phyloP scores from a whole-genome alignment of 2,888 invertebrate genomes.

The Eutolmus rufibarbis region DNA sequence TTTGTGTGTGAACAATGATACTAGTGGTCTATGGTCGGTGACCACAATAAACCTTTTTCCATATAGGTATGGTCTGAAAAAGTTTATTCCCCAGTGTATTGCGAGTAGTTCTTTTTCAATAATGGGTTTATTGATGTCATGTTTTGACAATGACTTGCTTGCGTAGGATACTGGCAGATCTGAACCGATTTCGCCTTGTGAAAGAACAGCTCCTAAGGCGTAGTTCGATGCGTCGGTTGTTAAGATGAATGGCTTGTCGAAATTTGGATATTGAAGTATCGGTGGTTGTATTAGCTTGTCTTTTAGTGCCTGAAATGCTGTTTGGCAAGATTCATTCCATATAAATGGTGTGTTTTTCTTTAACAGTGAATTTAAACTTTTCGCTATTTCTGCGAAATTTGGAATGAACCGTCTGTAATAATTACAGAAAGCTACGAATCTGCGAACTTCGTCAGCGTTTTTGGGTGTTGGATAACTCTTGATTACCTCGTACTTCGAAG shows the following conservation, averaged over 20 bases:
- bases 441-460: constrained; percentile 46
- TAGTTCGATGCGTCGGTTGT: constrained; percentile 54
- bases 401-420: constrained; percentile 50
- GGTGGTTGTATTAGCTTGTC: constrained; percentile 33
- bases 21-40: constrained; percentile 53
- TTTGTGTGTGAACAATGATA: constrained; percentile 50
- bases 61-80: constrained; percentile 53
- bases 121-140: constrained; percentile 51
- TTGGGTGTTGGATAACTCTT: constrained; percentile 49
- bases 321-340: constrained; percentile 38
- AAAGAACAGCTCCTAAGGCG: constrained; percentile 52
- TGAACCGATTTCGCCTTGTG: constrained; percentile 49
- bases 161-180: constrained; percentile 53
- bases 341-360: constrained; percentile 47
- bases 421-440: constrained; percentile 50
- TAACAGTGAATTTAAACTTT: constrained; percentile 46
- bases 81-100: constrained; percentile 49
- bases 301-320: constrained; percentile 41
- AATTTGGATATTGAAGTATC: constrained; percentile 42
- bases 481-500: constrained; percentile 48
- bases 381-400: constrained; percentile 50
- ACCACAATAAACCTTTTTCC: constrained; percentile 52
- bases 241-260: constrained; percentile 49
- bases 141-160: constrained; percentile 50
- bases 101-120: constrained; percentile 53